These are phyloP conservation scores for Indicator indicator DNA, from an alignment of 2,113 vertebrate genomes.

Conservation along the genomic window DNA sequence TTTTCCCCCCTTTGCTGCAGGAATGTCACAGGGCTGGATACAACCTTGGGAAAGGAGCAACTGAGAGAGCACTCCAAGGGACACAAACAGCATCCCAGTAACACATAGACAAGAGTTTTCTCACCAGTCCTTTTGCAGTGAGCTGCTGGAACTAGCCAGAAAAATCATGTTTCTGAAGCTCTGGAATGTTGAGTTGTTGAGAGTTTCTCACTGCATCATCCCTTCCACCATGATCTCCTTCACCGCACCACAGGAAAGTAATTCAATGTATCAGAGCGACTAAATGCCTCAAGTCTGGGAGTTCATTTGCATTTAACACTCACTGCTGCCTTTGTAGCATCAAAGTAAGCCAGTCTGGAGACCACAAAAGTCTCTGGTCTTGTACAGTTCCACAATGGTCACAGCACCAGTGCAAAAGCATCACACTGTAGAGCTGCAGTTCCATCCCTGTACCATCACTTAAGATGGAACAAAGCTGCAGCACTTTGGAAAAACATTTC, in stretches of 20 bases:
- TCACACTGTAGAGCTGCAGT: fast-evolving
- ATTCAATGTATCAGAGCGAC: background rate
- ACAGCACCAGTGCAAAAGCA: background rate
- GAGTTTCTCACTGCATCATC: background rate
- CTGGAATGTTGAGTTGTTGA: background rate
- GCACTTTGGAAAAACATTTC: background rate
- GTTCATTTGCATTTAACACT: background rate
- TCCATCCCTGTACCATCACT: background rate
- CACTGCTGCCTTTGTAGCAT: background rate
- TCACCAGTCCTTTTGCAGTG: background rate
- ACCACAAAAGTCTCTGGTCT: background rate
- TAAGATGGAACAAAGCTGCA: background rate
- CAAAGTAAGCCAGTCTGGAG: background rate
- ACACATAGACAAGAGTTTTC: background rate
- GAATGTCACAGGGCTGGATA: constrained; percentile 56
- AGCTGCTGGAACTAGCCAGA: background rate
- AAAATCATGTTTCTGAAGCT: background rate
- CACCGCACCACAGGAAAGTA: background rate
- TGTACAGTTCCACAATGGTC: fast-evolving
- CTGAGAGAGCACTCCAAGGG: background rate
- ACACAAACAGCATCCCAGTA: background rate
- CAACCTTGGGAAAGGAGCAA: constrained; percentile 54
- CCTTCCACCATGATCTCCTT: background rate
- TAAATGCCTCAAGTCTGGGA: background rate
- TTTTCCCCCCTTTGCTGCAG: constrained; percentile 28